These are phyloP conservation scores for Montipora capitata DNA, from an alignment of 92 coral and sea anemone species.

Conservation along the genomic window DNA sequence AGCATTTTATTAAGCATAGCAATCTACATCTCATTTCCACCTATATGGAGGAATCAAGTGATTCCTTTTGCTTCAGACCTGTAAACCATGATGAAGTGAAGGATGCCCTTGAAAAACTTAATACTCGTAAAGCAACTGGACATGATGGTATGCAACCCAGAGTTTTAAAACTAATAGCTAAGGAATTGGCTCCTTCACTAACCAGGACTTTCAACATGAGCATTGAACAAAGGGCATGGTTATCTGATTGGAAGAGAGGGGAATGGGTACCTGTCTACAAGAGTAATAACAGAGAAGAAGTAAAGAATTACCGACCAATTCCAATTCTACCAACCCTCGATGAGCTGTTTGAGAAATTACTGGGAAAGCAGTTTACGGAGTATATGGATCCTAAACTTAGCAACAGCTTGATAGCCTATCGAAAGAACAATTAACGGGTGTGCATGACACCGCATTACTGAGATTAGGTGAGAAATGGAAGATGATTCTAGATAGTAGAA, in stretches of 20 bases:
- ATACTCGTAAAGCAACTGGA: conserved; percentile 36
- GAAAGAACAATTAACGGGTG: neutral
- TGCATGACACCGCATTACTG: neutral
- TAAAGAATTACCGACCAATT: conserved; percentile 52
- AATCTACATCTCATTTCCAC: conserved; percentile 25
- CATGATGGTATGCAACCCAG: conserved; percentile 46
- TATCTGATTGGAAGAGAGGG: conserved; percentile 52
- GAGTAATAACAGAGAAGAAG: conserved; percentile 51
- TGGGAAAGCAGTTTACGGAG: conserved; percentile 1
- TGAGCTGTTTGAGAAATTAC: conserved; percentile 8
- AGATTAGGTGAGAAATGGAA: conserved; percentile 15
- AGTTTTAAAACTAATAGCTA: conserved; percentile 38
- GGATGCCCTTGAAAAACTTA: conserved; percentile 37
- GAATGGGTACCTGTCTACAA: conserved; percentile 52
- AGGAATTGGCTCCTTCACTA: conserved; percentile 62
- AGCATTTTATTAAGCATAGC: conserved; percentile 43
- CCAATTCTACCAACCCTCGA: conserved; percentile 39
- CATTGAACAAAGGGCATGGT: conserved; percentile 39
- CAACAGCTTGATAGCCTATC: conserved; percentile 16
- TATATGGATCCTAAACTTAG: neutral
- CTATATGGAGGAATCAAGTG: neutral
- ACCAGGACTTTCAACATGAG: conserved; percentile 31
- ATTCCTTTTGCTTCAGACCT: conserved; percentile 44
- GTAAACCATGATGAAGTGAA: conserved; percentile 34
- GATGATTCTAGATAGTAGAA: conserved; percentile 9